Base-by-base conservation (phyloP, 2,113 vertebrate genomes). In the Anas platyrhynchos region DNA sequence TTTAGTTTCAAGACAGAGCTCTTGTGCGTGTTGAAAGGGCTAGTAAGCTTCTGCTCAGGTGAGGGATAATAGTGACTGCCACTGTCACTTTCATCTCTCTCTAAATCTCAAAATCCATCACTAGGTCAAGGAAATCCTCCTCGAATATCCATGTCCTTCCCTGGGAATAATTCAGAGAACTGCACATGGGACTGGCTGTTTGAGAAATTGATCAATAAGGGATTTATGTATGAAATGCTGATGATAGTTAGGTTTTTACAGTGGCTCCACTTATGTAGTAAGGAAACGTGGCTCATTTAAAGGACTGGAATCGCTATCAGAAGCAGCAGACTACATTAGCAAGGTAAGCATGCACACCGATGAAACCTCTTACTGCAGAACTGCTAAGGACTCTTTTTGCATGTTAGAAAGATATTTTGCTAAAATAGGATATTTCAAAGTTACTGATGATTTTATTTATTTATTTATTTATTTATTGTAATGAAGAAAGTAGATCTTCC, bases 51-150 rank as follows among this genome's bases (percentile, higher is more conserved):
- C 81, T 96, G 81, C 78, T 97, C 85, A 96, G 86, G 71, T 77
- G 67, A 93, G 93, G 96, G 97, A 97, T 97, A 97, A 98, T 55
- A 91, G 94, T 93, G 94, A 93, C 97, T 96, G 95, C 94, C 86
- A 92, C 69, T 96, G 96, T 96, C 96, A 97, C 98, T 98, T 97
- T 97, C 96, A 95, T 95, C 97, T 96, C 66, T 83, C 38, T 94
- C 81, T 96, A 98, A 98, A 98, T 98, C 98, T 98, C 67, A 93
- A 98, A 98, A 98, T 98, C 98, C 97, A 95, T 17, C 94, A 97
- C 90, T 63, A 96, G 96, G 96, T 93, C 81, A 88, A 85, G 96
- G 88, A 97, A 97, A 98, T 97, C 96, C 96, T 95, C 81, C 73
- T 95, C 87, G 95, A 85, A 71, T 89, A 88, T 36, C 65, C 22